These are phyloP conservation scores for Gymnocheta viridis DNA, from an alignment of 2,888 invertebrate species.

Conservation along the genomic window DNA sequence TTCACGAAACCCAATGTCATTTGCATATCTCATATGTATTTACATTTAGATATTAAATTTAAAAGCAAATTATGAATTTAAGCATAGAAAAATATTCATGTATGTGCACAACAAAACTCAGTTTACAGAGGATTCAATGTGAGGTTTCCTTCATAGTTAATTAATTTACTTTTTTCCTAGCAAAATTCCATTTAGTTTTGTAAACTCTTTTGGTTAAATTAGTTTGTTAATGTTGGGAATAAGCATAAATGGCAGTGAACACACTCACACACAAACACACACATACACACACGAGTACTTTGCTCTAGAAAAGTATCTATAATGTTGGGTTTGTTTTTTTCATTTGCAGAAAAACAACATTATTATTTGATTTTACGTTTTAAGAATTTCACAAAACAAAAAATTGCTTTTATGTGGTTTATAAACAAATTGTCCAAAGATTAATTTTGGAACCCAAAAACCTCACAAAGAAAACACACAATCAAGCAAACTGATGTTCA, in stretches of 20 bases:
- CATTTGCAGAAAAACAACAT: slow-evolving; percentile 43
- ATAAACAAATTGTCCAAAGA: slow-evolving; percentile 65
- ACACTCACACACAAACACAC: background rate
- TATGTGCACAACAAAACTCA: too few relatives aligned
- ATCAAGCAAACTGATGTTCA: slow-evolving; percentile 33
- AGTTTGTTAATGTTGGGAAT: background rate
- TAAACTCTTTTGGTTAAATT: background rate
- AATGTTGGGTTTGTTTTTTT: slow-evolving; percentile 17
- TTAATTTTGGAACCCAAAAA: slow-evolving; percentile 62
- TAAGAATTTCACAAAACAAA: slow-evolving; percentile 53
- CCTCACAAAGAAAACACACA: slow-evolving; percentile 53
- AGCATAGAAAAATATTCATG: too few relatives aligned
- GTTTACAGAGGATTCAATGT: background rate
- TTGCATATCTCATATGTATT: too few relatives aligned
- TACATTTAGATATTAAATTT: too few relatives aligned
- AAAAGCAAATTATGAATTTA: too few relatives aligned
- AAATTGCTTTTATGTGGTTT: slow-evolving; percentile 67
- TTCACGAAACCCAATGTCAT: too few relatives aligned
- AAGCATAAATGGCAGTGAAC: background rate
- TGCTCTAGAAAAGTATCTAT: background rate
- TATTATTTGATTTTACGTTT: slow-evolving; percentile 44
- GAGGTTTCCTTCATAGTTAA: background rate
- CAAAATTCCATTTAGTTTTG: background rate
- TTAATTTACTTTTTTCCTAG: slow-evolving; percentile 28
- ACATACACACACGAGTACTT: background rate